Evolutionary conservation across 2,888 invertebrate genomes (phyloP).

Genomic region (Hyposoter didymator): DNA sequence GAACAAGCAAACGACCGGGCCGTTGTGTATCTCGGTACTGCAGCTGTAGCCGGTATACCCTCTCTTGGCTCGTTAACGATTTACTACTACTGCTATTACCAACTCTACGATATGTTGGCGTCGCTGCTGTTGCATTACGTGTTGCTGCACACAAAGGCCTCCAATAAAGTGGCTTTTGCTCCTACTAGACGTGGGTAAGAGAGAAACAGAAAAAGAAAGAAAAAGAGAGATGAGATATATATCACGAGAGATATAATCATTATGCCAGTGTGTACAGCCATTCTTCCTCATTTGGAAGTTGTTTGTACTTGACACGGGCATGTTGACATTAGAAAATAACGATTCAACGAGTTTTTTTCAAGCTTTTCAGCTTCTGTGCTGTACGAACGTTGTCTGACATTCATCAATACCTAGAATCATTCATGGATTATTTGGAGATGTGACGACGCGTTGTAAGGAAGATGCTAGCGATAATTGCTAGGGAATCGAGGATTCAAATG

Average conservation of each 20-base stretch:
- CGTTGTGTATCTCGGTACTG: constrained; percentile 40
- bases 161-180: constrained; percentile 54
- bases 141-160: constrained; percentile 40
- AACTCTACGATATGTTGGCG: constrained; percentile 47
- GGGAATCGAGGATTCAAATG: background rate
- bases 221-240: constrained; percentile 7
- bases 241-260: constrained; percentile 33
- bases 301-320: constrained; percentile 28
- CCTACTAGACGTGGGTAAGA: constrained; percentile 4
- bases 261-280: constrained; percentile 33
- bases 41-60: constrained; percentile 32
- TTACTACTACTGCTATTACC: constrained; percentile 51
- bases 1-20: constrained; percentile 43
- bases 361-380: background rate
- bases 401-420: background rate
- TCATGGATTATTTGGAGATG: background rate
- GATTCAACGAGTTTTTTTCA: constrained; percentile 9
- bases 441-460: background rate
- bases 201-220: constrained; percentile 10
- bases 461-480: background rate
- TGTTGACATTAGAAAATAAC: constrained; percentile 38
- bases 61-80: constrained; percentile 60
- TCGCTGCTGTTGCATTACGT: constrained; percentile 49
- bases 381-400: background rate
- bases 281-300: constrained; percentile 54